Percentiles rank a stretch among this genome's conserved stretches.
Conservation (phyloP, 1,140 invertebrate genomes). For the Brachystomella parvula region DNA sequence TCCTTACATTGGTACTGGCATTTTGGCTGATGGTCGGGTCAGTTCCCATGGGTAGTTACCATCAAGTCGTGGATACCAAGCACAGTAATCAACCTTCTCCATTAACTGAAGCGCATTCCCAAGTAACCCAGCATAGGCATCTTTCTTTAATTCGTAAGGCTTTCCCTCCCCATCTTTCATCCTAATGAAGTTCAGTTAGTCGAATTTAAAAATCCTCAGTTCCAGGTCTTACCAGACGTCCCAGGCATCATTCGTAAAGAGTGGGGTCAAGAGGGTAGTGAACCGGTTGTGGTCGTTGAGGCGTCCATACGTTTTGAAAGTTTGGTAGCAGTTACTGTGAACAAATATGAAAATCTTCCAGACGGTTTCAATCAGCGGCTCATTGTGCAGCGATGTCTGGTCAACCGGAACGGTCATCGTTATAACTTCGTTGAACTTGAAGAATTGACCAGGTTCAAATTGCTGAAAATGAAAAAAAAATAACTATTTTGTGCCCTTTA, state of each 20-base stretch:
- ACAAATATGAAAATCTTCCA: constrained; percentile 20
- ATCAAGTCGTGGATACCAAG: constrained; percentile 9
- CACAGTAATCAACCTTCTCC: constrained; percentile 7
- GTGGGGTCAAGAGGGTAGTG: background rate
- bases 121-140: constrained; percentile 15
- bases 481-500: background rate
- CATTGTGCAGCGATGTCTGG: background rate
- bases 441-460: background rate
- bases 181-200: background rate
- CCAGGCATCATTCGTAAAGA: constrained; percentile 16
- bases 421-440: background rate
- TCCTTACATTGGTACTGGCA: too few relatives aligned
- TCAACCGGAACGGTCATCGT: background rate
- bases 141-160: constrained; percentile 12
- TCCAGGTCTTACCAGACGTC: constrained; percentile 18
- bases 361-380: constrained; percentile 19
- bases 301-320: background rate
- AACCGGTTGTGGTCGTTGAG: constrained; percentile 23
- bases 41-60: constrained; percentile 17
- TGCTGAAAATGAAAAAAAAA: background rate
- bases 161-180: constrained; percentile 6
- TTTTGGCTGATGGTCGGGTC: constrained; percentile 3
- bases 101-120: constrained; percentile 15
- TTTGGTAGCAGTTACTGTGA: constrained; percentile 9
- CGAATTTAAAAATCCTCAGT: background rate